Evolutionary conservation across 2,113 vertebrate species (phyloP).

Genomic region (Eclectus roratus): DNA sequence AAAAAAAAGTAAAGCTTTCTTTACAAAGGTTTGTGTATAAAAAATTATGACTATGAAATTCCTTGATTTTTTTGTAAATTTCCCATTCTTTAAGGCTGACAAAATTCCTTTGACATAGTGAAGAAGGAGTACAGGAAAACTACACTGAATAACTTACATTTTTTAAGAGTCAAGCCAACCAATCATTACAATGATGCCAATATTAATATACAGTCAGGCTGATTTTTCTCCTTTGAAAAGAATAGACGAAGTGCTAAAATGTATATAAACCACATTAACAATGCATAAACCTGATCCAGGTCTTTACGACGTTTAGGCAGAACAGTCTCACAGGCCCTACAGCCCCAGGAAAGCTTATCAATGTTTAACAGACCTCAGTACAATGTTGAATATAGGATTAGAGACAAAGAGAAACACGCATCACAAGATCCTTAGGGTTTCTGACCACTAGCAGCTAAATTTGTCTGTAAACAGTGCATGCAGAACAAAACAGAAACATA

Average conservation of each 20-base stretch:
- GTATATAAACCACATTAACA: slow-evolving; percentile 60
- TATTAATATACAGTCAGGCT: slow-evolving; percentile 58
- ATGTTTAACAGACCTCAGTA: slow-evolving; percentile 73
- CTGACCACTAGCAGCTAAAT: slow-evolving; percentile 61
- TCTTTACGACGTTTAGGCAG: slow-evolving; percentile 63
- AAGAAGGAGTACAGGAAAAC: background rate
- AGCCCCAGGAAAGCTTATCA: slow-evolving; percentile 69
- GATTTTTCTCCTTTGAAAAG: slow-evolving; percentile 52
- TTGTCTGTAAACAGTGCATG: background rate
- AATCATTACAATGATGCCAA: slow-evolving; percentile 31
- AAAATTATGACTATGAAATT: background rate
- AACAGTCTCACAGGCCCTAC: slow-evolving; percentile 54
- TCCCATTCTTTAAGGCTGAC: background rate
- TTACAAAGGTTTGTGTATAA: background rate
- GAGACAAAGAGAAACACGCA: slow-evolving; percentile 62
- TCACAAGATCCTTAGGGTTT: slow-evolving; percentile 55
- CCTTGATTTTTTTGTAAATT: background rate
- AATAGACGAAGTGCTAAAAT: slow-evolving; percentile 21
- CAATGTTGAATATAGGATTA: slow-evolving; percentile 75
- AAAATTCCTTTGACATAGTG: slow-evolving; percentile 2
- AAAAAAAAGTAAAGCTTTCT: background rate
- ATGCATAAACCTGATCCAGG: slow-evolving; percentile 61
- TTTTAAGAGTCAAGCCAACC: background rate
- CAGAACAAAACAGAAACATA: background rate
- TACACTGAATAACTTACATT: background rate